Conservation (phyloP, 2,888 invertebrate species). For the Melieria crassipennis region DNA sequence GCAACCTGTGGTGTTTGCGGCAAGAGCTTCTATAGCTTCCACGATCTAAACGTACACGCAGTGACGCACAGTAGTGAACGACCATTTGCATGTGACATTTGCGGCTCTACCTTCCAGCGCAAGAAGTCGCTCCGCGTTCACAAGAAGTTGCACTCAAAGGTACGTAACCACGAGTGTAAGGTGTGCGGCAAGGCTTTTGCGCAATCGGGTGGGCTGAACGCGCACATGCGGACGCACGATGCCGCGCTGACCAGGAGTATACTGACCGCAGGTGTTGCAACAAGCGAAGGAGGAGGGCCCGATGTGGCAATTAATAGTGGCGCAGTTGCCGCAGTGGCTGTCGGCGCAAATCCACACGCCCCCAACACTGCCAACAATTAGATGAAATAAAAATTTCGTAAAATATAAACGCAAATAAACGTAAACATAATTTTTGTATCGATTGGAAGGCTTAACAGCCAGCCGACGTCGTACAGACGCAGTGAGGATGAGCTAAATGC, state of each 20-base stretch:
- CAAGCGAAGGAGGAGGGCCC: not conserved
- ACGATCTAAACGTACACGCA: slow-evolving; percentile 61
- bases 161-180: slow-evolving; percentile 58
- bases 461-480: too few species aligned
- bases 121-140: slow-evolving; percentile 62
- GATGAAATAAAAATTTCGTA: too few species aligned
- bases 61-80: slow-evolving; percentile 58
- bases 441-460: too few species aligned
- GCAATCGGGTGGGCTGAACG: slow-evolving; percentile 59
- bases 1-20: slow-evolving; percentile 58
- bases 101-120: slow-evolving; percentile 60
- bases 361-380: not conserved
- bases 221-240: slow-evolving; percentile 58
- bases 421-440: too few species aligned
- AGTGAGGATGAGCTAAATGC: too few species aligned
- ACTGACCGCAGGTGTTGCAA: not conserved
- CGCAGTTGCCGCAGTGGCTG: not conserved
- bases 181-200: slow-evolving; percentile 59
- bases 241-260: slow-evolving; percentile 33
- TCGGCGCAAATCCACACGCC: not conserved
- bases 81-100: slow-evolving; percentile 50
- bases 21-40: slow-evolving; percentile 57
- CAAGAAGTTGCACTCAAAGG: slow-evolving; percentile 56
- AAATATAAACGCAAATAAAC: too few species aligned
- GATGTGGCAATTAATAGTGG: slow-evolving; percentile 1